phyloP scores from a whole-genome alignment of 1,140 invertebrate genomes.

The Venustaconcha ellipsiformis region DNA sequence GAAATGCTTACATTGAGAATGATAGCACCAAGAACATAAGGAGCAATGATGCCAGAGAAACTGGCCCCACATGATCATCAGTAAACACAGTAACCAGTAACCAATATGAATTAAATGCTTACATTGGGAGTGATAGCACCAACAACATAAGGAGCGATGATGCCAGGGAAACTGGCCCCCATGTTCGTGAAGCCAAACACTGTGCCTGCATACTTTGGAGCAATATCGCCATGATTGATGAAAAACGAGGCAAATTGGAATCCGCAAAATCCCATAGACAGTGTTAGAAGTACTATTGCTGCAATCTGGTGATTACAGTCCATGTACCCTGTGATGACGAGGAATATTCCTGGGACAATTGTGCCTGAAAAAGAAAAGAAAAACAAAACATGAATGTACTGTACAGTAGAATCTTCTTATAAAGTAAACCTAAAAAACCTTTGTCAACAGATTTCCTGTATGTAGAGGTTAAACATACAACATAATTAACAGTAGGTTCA shows the following conservation, averaged over 20 bases:
- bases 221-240: conserved; percentile 89
- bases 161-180: conserved; percentile 87
- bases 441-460: too few relatives aligned
- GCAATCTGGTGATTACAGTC: conserved; percentile 45
- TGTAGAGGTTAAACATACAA: too few relatives aligned
- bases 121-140: conserved; percentile 77
- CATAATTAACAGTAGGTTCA: too few relatives aligned
- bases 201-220: conserved; percentile 80
- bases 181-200: conserved; percentile 91
- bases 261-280: conserved; percentile 56
- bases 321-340: conserved; percentile 53
- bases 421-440: too few relatives aligned
- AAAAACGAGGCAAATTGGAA: conserved; percentile 76
- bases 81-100: neutral
- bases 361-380: conserved; percentile 40
- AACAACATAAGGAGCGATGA: conserved; percentile 84
- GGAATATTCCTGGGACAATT: conserved; percentile 47
- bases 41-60: conserved; percentile 87
- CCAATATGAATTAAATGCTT: conserved; percentile 23
- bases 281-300: conserved; percentile 53
- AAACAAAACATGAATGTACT: too few relatives aligned
- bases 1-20: conserved; percentile 70
- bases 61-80: conserved; percentile 79
- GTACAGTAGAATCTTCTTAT: too few relatives aligned
- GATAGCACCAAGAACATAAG: conserved; percentile 82